Percentiles rank a stretch among this genome's conserved stretches.
Conservation (phyloP, 2,797 vertebrate genomes). For the Delichon dasypus region DNA sequence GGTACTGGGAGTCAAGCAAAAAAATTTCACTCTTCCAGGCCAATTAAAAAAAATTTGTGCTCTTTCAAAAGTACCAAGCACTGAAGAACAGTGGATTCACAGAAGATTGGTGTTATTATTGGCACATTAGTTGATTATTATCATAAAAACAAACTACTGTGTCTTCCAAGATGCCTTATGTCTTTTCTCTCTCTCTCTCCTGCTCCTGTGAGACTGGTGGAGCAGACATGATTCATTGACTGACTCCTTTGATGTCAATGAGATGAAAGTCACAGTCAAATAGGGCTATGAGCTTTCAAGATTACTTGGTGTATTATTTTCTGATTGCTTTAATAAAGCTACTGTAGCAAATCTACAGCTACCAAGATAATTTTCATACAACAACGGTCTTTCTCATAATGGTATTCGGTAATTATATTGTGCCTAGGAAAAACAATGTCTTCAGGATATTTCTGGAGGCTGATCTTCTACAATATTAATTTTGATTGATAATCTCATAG, state of each 20-base stretch:
- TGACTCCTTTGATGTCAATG: conserved; percentile 27
- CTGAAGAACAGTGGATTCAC: not conserved
- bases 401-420: not conserved
- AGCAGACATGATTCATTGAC: not conserved
- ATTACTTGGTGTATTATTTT: conserved; percentile 6
- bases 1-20: not conserved
- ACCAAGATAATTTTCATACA: not conserved
- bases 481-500: not conserved
- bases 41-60: not conserved
- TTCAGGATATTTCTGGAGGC: not conserved
- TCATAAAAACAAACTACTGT: not conserved
- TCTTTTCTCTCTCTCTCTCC: not conserved
- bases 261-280: conserved; percentile 20
- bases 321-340: conserved; percentile 15
- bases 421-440: not conserved
- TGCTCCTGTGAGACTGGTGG: not conserved
- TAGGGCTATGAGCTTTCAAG: not conserved
- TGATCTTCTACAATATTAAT: not conserved
- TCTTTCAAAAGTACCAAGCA: not conserved
- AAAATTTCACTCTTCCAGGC: not conserved
- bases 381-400: not conserved
- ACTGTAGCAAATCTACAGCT: not conserved
- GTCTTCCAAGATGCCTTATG: not conserved
- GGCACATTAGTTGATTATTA: not conserved
- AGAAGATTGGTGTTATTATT: not conserved